These are phyloP conservation scores for Cyprichromis sp. DNA, from an alignment of 2,113 vertebrate species.

Conservation along the genomic window DNA sequence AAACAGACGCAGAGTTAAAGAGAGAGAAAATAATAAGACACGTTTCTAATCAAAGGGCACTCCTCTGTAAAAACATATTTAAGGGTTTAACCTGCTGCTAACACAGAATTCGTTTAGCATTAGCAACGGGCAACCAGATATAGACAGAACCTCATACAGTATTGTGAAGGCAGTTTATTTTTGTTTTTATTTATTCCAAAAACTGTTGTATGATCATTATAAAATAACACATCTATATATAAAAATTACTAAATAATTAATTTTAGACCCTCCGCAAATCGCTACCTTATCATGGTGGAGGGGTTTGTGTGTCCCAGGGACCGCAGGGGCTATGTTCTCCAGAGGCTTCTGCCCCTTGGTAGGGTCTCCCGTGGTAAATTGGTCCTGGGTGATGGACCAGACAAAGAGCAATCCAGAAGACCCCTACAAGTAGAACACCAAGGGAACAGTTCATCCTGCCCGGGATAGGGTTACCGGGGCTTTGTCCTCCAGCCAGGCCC, in stretches of 20 bases:
- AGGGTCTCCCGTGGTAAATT: background rate
- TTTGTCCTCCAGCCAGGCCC: background rate
- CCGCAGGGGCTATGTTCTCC: background rate
- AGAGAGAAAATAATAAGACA: background rate
- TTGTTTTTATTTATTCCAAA: background rate
- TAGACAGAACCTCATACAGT: background rate
- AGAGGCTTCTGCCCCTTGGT: background rate
- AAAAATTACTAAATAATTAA: background rate
- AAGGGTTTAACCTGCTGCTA: background rate
- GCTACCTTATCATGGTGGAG: background rate
- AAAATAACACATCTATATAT: background rate
- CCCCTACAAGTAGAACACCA: background rate
- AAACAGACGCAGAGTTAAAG: background rate
- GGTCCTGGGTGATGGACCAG: background rate
- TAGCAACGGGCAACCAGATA: background rate
- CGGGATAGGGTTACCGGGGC: background rate
- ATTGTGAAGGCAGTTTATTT: background rate
- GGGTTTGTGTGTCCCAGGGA: background rate
- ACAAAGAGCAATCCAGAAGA: background rate
- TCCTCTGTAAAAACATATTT: background rate
- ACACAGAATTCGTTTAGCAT: background rate
- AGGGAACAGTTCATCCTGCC: background rate
- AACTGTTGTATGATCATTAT: background rate
- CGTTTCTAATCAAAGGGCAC: background rate
- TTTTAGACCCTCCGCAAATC: background rate